Base-by-base conservation (phyloP, 2,888 invertebrate genomes). In the Pyrochroa serraticornis region DNA sequence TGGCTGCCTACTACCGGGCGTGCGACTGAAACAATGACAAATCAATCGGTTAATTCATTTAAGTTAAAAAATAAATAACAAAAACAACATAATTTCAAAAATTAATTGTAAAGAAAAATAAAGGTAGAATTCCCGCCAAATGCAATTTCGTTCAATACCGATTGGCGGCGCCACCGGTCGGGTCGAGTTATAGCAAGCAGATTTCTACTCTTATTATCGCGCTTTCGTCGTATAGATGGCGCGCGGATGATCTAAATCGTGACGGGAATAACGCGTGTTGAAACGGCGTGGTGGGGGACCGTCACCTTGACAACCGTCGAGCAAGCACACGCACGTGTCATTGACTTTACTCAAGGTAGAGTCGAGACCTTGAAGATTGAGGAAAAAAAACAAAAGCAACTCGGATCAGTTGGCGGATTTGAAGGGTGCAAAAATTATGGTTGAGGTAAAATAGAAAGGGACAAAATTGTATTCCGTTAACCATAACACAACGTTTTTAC, bases 1-100 rank as follows among this genome's bases (percentile, higher is more conserved):
- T 61, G 93, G 93, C 80, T 95, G 95, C 72, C 94, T 87, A 73
- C 95, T 94, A 49, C 93, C 93, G 36, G 92, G 92, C 65, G 93
- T 93, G 71, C 93, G 92, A 79, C 92, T 93, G 82, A 48, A 84
- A 82, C 48, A 58, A 49, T 12, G 31, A 38, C 14, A 58, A 33
- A 39, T 42, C 30, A 42, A 6, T n/a, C n/a, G n/a, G n/a, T n/a
- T n/a, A n/a, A n/a, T n/a, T n/a, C n/a, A n/a, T n/a, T n/a, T n/a
- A n/a, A n/a, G 13, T 39, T 13, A 39, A 39, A 22, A n/a, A 37
- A 12, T 37, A 37, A 37, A n/a, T 9, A 22, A 22, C 9, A 37
- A 37, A 9, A 37, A 37, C 37, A 12, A 12, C 5, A 7, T 9
- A 7, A 37, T 1, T n/a, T 39, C 13, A 39, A 39, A 39, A 39